These are phyloP conservation scores for Heliothis peltigera DNA, from an alignment of 2,888 invertebrate species.

Conservation along the genomic window DNA sequence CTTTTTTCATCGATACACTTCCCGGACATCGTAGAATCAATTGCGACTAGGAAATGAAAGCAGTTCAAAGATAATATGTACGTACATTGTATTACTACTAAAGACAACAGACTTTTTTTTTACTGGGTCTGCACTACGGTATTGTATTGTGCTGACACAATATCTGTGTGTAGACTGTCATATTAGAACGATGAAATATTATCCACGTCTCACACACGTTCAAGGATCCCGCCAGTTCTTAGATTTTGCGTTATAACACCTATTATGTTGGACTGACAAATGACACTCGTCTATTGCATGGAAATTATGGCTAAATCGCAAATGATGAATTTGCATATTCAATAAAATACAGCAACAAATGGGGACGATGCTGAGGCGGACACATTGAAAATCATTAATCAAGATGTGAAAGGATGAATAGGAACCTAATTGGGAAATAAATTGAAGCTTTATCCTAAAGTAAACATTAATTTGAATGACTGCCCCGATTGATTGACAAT, in stretches of 20 bases:
- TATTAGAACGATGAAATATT: slow-evolving; percentile 50
- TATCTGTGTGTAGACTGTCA: slow-evolving; percentile 35
- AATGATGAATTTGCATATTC: slow-evolving; percentile 51
- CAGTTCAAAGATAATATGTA: slow-evolving; percentile 42
- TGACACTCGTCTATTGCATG: slow-evolving; percentile 37
- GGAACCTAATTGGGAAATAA: slow-evolving; percentile 30
- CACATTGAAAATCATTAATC: slow-evolving; percentile 35
- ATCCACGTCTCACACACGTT: slow-evolving; percentile 34
- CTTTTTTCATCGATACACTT: slow-evolving; percentile 57
- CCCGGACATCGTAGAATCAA: slow-evolving; percentile 66
- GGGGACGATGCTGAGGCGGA: slow-evolving; percentile 13
- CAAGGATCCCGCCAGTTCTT: slow-evolving; percentile 44
- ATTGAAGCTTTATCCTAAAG: slow-evolving; percentile 14
- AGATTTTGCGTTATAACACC: slow-evolving; percentile 38
- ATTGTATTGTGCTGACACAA: slow-evolving; percentile 15
- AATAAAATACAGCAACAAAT: slow-evolving; percentile 35
- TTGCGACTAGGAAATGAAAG: slow-evolving; percentile 68
- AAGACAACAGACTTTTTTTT: slow-evolving; percentile 24
- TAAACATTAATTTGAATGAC: slow-evolving; percentile 6
- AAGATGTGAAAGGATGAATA: slow-evolving; percentile 34
- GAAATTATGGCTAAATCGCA: slow-evolving; percentile 19
- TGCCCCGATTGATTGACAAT: slow-evolving; percentile 10
- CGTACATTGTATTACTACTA: slow-evolving; percentile 11
- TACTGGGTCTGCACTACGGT: neutral
- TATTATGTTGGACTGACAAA: slow-evolving; percentile 46